Conservation (phyloP, 1,140 invertebrate genomes). For the Pogonomyrmex californicus region DNA sequence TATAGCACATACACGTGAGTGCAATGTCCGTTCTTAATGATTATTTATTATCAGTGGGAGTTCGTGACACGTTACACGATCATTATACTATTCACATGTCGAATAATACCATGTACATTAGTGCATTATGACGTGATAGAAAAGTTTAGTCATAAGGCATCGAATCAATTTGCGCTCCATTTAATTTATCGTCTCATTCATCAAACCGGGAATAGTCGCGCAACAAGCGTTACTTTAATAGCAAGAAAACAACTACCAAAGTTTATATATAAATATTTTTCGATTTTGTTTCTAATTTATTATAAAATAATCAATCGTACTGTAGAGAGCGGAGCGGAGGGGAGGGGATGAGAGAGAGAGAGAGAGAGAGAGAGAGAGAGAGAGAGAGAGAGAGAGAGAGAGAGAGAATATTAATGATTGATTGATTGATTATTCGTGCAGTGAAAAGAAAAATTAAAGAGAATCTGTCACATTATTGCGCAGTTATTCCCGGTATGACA, state of each 20-base stretch:
- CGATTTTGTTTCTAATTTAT: background rate
- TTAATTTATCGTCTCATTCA: constrained; percentile 56
- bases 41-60: constrained; percentile 73
- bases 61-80: constrained; percentile 76
- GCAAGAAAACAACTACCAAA: background rate
- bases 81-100: constrained; percentile 77
- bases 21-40: constrained; percentile 54
- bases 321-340: background rate
- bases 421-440: too few species aligned
- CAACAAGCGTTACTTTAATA: background rate
- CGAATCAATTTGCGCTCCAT: constrained; percentile 50
- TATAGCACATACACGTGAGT: constrained; percentile 21
- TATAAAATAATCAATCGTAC: background rate
- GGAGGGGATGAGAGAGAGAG: background rate
- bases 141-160: constrained; percentile 81
- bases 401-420: too few species aligned
- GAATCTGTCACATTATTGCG: background rate
- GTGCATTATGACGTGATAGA: constrained; percentile 77
- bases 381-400: background rate
- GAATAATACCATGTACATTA: constrained; percentile 72
- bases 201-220: constrained; percentile 54
- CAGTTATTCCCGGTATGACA: constrained; percentile 52
- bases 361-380: background rate
- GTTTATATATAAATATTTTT: background rate
- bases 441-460: too few species aligned